Percentiles rank a stretch among this genome's conserved stretches.
Conservation (phyloP, 2,888 invertebrate species). For the Synergus laeviventris region DNA sequence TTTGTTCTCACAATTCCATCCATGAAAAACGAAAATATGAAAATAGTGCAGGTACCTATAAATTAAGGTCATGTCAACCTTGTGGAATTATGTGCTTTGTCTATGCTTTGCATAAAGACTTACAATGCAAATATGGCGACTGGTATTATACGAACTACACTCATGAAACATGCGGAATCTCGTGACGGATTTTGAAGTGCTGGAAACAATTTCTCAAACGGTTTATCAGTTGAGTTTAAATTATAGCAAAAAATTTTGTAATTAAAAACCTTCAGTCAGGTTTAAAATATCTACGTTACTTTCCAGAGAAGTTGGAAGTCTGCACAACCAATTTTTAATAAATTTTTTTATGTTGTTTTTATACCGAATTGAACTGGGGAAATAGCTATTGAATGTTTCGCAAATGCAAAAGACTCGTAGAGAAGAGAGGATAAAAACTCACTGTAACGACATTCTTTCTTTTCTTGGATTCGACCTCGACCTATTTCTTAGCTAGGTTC, state of each 20-base stretch:
- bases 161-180: conserved; percentile 31
- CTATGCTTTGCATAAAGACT: conserved; percentile 36
- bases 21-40: conserved; percentile 13
- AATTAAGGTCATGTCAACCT: conserved; percentile 34
- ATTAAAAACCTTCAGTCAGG: too few relatives aligned
- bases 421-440: background rate
- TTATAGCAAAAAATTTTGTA: background rate
- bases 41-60: conserved; percentile 6
- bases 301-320: too few relatives aligned
- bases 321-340: too few relatives aligned
- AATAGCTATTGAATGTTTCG: background rate
- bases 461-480: conserved; percentile 33
- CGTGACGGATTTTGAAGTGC: conserved; percentile 13
- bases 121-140: conserved; percentile 24
- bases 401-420: background rate
- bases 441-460: conserved; percentile 17
- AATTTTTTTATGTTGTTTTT: too few relatives aligned
- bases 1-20: background rate
- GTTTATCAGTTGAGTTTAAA: background rate
- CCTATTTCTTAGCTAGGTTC: conserved; percentile 12
- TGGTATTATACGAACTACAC: conserved; percentile 12
- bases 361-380: too few relatives aligned
- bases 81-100: conserved; percentile 27
- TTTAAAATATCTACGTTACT: too few relatives aligned
- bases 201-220: background rate